phyloP scores from a whole-genome alignment of 2,888 invertebrate genomes.

The Drosophila seclusa region DNA sequence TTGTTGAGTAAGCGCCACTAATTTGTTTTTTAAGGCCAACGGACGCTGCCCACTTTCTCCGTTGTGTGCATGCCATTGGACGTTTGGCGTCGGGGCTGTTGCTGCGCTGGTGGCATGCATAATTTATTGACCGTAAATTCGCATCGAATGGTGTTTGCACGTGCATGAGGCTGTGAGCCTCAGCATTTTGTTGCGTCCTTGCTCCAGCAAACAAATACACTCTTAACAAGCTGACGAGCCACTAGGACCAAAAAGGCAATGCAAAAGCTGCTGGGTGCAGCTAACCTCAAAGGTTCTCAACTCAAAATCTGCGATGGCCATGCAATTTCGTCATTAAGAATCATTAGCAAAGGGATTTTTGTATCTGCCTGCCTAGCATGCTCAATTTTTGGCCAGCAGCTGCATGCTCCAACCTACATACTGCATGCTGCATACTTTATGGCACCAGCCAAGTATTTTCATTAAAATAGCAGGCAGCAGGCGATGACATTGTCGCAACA shows the following conservation, averaged over 20 bases:
- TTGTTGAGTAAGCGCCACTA: conserved; percentile 79
- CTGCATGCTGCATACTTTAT: conserved; percentile 68
- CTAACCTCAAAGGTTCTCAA: conserved; percentile 4
- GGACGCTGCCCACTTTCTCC: conserved; percentile 3
- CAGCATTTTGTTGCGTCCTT: not conserved
- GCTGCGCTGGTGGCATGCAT: conserved; percentile 62
- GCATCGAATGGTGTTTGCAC: conserved; percentile 53
- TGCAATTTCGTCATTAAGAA: conserved; percentile 79
- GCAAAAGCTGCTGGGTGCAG: not conserved
- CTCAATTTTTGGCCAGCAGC: conserved; percentile 54
- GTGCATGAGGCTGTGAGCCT: conserved; percentile 25
- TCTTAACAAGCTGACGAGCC: conserved; percentile 53
- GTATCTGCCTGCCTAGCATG: conserved; percentile 5
- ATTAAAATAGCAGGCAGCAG: conserved; percentile 46
- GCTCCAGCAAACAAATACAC: conserved; percentile 52
- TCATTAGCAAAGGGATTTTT: conserved; percentile 69
- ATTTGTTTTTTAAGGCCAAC: conserved; percentile 70
- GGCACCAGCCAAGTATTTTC: conserved; percentile 62
- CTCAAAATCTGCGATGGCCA: conserved; percentile 41
- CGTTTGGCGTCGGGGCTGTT: not conserved
- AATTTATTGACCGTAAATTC: conserved; percentile 73
- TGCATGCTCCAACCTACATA: conserved; percentile 34
- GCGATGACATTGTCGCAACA: conserved; percentile 44
- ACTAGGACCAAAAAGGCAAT: conserved; percentile 6
- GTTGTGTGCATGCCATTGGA: not conserved